phyloP scores from a whole-genome alignment of 53 echinoderm and acorn worm species.

The Mesocentrotus franciscanus region DNA sequence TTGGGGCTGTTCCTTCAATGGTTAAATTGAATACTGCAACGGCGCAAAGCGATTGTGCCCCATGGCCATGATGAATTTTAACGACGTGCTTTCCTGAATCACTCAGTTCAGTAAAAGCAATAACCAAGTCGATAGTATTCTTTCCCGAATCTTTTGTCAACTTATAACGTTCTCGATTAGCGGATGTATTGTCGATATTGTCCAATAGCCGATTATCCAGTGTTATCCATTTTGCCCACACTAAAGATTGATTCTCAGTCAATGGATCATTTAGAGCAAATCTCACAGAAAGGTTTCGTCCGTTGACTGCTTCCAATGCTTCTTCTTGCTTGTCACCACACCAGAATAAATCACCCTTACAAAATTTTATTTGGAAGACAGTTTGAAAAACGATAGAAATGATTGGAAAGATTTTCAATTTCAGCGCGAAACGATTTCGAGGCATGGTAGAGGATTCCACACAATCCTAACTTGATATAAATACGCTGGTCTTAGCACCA shows the following conservation, averaged over 20 bases:
- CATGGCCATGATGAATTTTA: neutral
- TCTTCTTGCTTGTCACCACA: constrained; percentile 3
- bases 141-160: neutral
- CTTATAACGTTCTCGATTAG: neutral
- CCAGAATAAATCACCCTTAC: neutral
- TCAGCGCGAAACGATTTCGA: neutral
- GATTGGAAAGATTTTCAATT: neutral
- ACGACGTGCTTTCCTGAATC: constrained; percentile 7
- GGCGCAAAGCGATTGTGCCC: neutral
- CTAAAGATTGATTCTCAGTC: neutral
- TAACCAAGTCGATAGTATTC: neutral
- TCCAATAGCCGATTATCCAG: neutral
- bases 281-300: neutral
- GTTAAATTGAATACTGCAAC: neutral
- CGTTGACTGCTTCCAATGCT: neutral
- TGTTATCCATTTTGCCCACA: neutral
- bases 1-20: neutral
- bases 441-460: neutral
- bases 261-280: neutral
- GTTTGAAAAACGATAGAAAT: neutral
- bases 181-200: neutral
- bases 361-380: neutral
- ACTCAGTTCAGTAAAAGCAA: neutral
- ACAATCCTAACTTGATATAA: neutral
- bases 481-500: neutral